Base-by-base conservation (phyloP, 1,140 invertebrate species). In the Macrosteles quadrilineatus region DNA sequence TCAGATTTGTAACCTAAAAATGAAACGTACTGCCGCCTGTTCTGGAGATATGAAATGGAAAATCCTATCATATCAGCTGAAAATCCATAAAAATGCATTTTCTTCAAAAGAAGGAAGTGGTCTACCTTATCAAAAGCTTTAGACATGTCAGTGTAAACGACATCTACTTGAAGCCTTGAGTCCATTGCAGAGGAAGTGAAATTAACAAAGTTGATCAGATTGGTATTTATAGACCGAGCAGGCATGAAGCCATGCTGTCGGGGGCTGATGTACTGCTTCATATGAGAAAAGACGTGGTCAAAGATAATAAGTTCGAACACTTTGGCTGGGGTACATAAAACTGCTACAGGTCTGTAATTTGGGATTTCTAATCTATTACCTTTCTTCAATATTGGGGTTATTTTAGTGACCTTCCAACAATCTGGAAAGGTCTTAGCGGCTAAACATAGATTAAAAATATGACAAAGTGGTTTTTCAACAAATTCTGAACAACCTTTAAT, bases 51-150 rank as follows among this genome's bases (percentile, higher is more conserved):
- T 6, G 14, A 36, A 14, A 36, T 36, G 14, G 14, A 36, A 36
- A 36, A 36, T 36, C 32, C 14, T 6, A 36, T 36, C 32, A 36
- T 36, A 36, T 36, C 4, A 36, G 32, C 32, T 36, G 32, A 36
- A 59, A 59, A 59, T 59, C 21, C 25, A 59, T 59, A 59, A 23
- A 25, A 59, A 23, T 59, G 25, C 2, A 59, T 59, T 29, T 59
- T 59, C 23, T 59, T 59, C 23, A 59, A 23, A 27, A 25, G 6
- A 59, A 59, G n/a, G 6, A 59, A 25, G 4, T 59, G 21, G n/a
- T 59, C 27, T 27, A 59, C 55, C 27, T 59, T 59, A 59, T 25
- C 21, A 23, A 59, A 27, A 25, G 21, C 21, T 11, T 59, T 59
- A 14, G 4, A 36, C 32, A 36, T 36, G 32, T 59, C 25, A 9